Percentiles rank a stretch among this genome's conserved stretches.
Conservation (phyloP, 92 coral and sea anemone species). For the Ricordea florida region DNA sequence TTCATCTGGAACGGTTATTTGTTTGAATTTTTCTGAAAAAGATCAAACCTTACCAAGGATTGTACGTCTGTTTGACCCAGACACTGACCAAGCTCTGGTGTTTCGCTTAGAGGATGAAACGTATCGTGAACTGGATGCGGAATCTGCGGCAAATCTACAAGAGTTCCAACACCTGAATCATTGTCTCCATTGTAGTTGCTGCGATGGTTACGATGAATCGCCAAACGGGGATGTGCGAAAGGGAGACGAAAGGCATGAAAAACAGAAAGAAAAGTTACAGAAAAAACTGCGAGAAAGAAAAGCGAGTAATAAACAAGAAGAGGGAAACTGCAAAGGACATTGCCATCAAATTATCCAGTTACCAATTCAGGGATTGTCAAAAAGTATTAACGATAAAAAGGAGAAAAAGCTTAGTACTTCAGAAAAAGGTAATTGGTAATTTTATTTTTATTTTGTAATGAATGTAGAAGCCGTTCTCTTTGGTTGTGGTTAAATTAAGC, state of each 20-base stretch:
- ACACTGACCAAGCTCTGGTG: constrained; percentile 72
- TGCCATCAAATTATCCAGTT: constrained; percentile 82
- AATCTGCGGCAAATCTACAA: constrained; percentile 50
- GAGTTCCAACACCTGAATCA: constrained; percentile 58
- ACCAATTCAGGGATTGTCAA: constrained; percentile 80
- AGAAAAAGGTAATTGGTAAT: constrained; percentile 24
- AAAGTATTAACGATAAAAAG: no score
- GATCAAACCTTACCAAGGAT: constrained; percentile 76
- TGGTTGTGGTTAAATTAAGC: not conserved
- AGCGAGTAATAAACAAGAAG: constrained; percentile 75
- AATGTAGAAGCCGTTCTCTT: not conserved
- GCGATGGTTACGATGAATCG: constrained; percentile 16
- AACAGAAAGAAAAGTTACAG: constrained; percentile 88
- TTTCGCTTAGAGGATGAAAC: constrained; percentile 69
- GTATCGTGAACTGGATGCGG: constrained; percentile 69
- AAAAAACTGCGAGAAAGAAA: constrained; percentile 85
- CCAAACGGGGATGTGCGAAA: constrained; percentile 38
- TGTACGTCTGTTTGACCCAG: constrained; percentile 86
- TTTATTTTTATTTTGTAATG: not conserved
- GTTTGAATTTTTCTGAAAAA: constrained; percentile 84
- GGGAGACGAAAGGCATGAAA: constrained; percentile 84
- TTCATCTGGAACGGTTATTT: constrained; percentile 72
- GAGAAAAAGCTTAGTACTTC: constrained; percentile 25
- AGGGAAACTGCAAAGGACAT: constrained; percentile 76
- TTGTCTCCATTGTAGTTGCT: constrained; percentile 67